Percentiles rank a stretch among this genome's conserved stretches.
These are phyloP conservation scores for Girardia tigrina DNA, from an alignment of 2,888 invertebrate species.

Conservation along the genomic window DNA sequence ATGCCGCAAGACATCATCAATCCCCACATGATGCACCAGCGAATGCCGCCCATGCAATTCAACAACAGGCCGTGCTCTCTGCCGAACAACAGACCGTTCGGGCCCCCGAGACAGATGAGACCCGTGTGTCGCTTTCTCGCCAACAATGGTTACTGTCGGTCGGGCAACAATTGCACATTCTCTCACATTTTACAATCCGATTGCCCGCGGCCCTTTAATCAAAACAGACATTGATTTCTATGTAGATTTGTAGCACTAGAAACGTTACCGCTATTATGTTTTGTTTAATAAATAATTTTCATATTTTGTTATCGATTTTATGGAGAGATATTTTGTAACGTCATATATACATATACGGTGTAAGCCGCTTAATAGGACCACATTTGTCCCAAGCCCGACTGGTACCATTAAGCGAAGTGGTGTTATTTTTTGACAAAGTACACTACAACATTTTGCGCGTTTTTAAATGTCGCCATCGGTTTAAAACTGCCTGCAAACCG, in stretches of 20 bases:
- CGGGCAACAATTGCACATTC: constrained; percentile 6
- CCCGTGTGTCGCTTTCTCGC: not conserved
- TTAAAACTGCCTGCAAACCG: too few relatives aligned
- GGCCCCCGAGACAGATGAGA: not conserved
- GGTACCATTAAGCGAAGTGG: too few relatives aligned
- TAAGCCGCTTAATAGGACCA: too few relatives aligned
- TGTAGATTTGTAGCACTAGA: not conserved
- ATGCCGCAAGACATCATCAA: not conserved
- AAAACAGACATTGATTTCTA: constrained; percentile 18
- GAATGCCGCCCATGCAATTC: not conserved
- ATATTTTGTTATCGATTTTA: not conserved
- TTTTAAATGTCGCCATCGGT: too few relatives aligned
- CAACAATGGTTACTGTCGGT: constrained; percentile 3
- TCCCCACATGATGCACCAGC: not conserved
- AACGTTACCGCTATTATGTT: not conserved
- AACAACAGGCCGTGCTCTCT: not conserved
- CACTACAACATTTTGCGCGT: too few relatives aligned
- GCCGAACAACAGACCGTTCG: not conserved
- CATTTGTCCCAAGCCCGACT: too few relatives aligned
- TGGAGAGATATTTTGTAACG: too few relatives aligned
- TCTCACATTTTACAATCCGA: not conserved
- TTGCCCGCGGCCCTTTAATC: constrained; percentile 8
- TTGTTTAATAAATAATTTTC: constrained; percentile 3
- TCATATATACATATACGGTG: too few relatives aligned
- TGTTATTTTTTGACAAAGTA: too few relatives aligned